phyloP scores from a whole-genome alignment of 2,797 vertebrate species.

The Myotis daubentonii region DNA sequence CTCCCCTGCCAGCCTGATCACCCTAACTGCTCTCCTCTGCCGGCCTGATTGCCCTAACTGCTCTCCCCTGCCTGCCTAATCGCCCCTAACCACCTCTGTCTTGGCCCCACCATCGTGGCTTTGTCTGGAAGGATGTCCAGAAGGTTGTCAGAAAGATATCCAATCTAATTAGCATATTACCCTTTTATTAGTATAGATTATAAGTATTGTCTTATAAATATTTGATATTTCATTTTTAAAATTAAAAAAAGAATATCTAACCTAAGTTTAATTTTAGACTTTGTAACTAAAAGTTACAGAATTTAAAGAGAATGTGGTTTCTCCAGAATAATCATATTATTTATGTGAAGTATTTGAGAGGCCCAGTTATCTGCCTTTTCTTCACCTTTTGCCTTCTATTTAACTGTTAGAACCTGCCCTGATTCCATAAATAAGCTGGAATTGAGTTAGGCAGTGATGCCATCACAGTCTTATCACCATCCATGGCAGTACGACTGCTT shows the following conservation, averaged over 20 bases:
- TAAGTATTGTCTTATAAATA: not conserved
- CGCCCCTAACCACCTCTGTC: no score
- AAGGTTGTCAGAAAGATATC: no score
- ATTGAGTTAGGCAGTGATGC: not conserved
- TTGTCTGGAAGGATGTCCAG: no score
- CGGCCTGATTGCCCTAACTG: no score
- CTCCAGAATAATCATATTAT: not conserved
- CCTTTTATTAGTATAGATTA: not conserved
- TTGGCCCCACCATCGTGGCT: no score
- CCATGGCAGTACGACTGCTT: not conserved
- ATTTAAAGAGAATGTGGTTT: slow-evolving; percentile 37
- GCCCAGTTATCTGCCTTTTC: not conserved
- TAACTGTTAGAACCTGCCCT: not conserved
- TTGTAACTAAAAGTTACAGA: not conserved
- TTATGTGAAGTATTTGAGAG: not conserved
- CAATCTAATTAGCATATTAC: no score
- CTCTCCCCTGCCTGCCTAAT: no score
- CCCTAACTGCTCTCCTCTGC: no score
- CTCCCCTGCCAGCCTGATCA: no score
- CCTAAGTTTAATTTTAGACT: not conserved
- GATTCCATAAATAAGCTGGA: not conserved
- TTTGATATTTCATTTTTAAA: slow-evolving; percentile 25
- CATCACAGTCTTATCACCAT: not conserved
- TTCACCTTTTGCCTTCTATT: slow-evolving; percentile 1
- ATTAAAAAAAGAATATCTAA: not conserved